Conservation (phyloP, 2,113 vertebrate genomes). For the Orycteropus afer region DNA sequence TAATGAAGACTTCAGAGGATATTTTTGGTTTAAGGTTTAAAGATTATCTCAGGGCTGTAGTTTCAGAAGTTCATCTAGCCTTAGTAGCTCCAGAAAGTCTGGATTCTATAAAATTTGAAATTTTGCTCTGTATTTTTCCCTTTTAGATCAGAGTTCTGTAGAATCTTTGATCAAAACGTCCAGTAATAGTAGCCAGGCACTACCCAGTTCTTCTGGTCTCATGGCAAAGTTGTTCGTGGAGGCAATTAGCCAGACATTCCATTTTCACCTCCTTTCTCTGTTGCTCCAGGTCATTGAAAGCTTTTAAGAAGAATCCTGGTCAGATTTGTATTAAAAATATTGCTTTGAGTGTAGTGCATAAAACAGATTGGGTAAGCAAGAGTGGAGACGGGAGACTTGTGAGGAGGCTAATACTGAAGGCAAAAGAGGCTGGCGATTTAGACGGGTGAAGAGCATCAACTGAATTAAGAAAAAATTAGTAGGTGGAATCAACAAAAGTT, state of each 20-base stretch:
- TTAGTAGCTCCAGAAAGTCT: too few species aligned
- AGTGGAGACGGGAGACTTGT: background rate
- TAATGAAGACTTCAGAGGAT: background rate
- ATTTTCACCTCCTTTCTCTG: too few species aligned
- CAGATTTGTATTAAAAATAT: background rate
- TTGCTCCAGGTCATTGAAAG: too few species aligned
- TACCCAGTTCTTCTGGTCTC: background rate
- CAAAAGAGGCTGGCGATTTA: background rate
- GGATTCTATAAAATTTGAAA: too few species aligned
- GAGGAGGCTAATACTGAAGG: background rate
- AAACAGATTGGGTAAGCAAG: background rate
- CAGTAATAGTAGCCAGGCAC: background rate
- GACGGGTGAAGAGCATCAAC: background rate
- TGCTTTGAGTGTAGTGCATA: background rate
- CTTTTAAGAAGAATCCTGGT: background rate
- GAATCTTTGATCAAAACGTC: background rate
- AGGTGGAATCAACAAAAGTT: background rate
- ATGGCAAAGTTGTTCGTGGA: background rate
- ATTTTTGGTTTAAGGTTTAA: background rate
- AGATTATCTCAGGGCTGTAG: too few species aligned
- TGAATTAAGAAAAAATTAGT: background rate
- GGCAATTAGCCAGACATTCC: background rate
- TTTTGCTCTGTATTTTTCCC: too few species aligned
- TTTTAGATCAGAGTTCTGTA: too few species aligned
- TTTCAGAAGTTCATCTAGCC: too few species aligned